Base-by-base conservation (phyloP, 1,140 invertebrate species). In the Drosophila kepulauana region DNA sequence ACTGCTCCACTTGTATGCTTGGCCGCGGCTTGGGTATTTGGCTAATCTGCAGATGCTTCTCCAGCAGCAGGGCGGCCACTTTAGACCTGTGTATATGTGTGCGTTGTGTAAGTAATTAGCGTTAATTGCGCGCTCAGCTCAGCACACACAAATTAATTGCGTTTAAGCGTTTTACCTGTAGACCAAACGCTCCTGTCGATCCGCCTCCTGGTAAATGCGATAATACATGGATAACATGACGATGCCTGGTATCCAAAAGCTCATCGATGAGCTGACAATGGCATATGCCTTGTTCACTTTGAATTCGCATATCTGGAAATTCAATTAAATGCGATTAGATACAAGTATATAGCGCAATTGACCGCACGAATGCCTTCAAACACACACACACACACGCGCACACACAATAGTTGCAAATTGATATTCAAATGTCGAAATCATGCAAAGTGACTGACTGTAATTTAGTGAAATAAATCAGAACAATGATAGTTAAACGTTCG, bases 211-310 rank as follows among this genome's bases (percentile, higher is more conserved):
- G 93, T 98, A 99, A 81, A 99, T 99, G 91, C 96, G 95, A 93
- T 97, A 97, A 93, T 99, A 99, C 95, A 98, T 98, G 85, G 96
- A 96, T 51, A 99, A 94, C 98, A 99, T 99, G 70, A 98, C 97
- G 78, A 97, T 95, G 46, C 97, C 97, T n/a, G 98, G 98, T 49
- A 98, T 96, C 98, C 98, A 99, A 93, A 99, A 99, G 80, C 97
- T 98, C 54, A 99, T 96, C 93, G 96, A 96, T 25, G 97, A 98
- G 15, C 98, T 99, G 41, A 99, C 95, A 64, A 98, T 94, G 15
- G 98, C 97, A 84, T 99, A 99, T 3, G 95, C 94, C 93, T 95
- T 96, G 93, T 99, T 99, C 68, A 99, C 98, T 67, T 95, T 95
- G 91, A 99, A 99, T 78, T 94, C 94, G 92, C 98, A 99, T 76